phyloP scores from a whole-genome alignment of 2,797 vertebrate genomes.

The Pseudocheirus occidentalis region DNA sequence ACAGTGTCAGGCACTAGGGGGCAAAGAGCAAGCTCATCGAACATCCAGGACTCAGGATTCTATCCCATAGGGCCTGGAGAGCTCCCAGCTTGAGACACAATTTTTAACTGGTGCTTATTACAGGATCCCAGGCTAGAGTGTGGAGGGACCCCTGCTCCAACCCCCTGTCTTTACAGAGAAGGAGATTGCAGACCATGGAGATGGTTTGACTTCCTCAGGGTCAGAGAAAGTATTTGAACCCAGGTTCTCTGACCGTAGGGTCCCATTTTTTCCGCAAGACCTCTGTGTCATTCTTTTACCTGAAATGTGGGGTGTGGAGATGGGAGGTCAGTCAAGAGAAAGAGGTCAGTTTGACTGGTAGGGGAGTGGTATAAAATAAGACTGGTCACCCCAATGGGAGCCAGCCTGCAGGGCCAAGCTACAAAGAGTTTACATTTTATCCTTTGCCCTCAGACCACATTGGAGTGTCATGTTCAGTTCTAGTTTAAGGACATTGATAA shows the following conservation, averaged over 20 bases:
- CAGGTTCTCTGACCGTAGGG: background rate
- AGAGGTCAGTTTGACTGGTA: background rate
- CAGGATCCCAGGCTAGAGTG: background rate
- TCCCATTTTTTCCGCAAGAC: background rate
- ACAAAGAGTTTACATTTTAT: background rate
- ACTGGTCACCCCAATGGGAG: background rate
- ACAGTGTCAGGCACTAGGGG: background rate
- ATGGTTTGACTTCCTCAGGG: background rate
- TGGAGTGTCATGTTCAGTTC: background rate
- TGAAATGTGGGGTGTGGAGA: background rate
- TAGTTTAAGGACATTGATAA: background rate
- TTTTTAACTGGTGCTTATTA: background rate
- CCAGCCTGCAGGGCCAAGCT: background rate
- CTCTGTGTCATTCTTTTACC: background rate
- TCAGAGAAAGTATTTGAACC: slow-evolving; percentile 6
- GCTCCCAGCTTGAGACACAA: background rate
- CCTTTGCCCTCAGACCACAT: background rate
- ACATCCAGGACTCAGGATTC: background rate
- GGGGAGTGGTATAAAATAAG: background rate
- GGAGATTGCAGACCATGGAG: slow-evolving; percentile 10
- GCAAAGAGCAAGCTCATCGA: background rate
- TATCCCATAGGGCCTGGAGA: background rate
- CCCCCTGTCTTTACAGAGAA: background rate
- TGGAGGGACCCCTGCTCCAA: background rate
- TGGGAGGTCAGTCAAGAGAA: background rate